phyloP scores from a whole-genome alignment of 1,140 invertebrate species.

The Mactra quadrangularis region DNA sequence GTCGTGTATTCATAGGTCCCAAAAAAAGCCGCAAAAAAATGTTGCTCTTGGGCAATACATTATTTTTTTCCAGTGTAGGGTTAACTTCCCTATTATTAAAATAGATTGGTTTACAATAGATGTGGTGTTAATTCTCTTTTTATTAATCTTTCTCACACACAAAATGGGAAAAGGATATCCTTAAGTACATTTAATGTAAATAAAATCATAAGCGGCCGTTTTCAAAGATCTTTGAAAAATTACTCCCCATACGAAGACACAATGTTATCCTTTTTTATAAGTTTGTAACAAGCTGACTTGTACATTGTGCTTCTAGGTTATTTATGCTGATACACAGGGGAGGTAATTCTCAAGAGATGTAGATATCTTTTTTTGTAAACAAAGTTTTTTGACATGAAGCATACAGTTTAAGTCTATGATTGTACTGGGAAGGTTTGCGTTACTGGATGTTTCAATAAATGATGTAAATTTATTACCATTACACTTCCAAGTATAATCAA shows the following conservation, averaged over 20 bases:
- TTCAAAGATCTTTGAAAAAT: conserved; percentile 3
- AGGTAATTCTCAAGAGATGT: not conserved
- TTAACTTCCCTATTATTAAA: not conserved
- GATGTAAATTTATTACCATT: too few species aligned
- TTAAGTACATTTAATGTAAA: conserved; percentile 5
- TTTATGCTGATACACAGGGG: not conserved
- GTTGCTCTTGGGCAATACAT: not conserved
- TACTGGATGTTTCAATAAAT: too few species aligned
- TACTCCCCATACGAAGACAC: not conserved
- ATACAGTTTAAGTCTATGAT: not conserved
- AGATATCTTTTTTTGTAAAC: conserved; percentile 49
- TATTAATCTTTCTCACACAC: conserved; percentile 14
- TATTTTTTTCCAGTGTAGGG: too few species aligned
- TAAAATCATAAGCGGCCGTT: conserved; percentile 18
- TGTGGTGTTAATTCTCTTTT: conserved; percentile 32
- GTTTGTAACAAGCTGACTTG: not conserved
- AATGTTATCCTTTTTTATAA: not conserved
- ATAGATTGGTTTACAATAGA: conserved; percentile 4
- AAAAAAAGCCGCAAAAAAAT: conserved; percentile 28
- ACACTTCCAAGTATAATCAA: not conserved
- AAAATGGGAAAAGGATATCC: too few species aligned
- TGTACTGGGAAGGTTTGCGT: not conserved
- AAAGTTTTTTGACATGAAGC: conserved; percentile 31
- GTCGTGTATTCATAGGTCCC: not conserved
- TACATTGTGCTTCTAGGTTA: not conserved